phyloP scores from a whole-genome alignment of 2,797 vertebrate genomes.

The Spondyliosoma cantharus region DNA sequence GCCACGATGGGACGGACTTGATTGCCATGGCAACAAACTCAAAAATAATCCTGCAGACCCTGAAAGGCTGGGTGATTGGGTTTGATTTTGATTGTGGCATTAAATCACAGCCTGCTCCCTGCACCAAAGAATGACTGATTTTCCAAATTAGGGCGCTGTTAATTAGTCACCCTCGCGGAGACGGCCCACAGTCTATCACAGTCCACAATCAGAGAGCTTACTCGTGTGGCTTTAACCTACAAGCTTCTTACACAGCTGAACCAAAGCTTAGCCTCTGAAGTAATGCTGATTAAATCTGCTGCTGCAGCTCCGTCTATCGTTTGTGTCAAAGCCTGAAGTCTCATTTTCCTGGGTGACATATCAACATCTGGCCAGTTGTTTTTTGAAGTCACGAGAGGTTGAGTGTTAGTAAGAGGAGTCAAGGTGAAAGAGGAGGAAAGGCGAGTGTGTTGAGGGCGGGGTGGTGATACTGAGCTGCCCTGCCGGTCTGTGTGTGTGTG shows the following conservation, averaged over 20 bases:
- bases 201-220: conserved; percentile 68
- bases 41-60: conserved; percentile 76
- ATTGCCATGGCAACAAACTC: conserved; percentile 77
- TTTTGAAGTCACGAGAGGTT: conserved; percentile 35
- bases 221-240: conserved; percentile 58
- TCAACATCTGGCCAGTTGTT: conserved; percentile 63
- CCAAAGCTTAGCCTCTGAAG: conserved; percentile 61
- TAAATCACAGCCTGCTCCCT: conserved; percentile 63
- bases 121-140: conserved; percentile 66
- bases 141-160: conserved; percentile 64
- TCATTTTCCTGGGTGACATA: conserved; percentile 44
- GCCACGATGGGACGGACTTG: conserved; percentile 57
- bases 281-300: conserved; percentile 67
- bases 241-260: conserved; percentile 69
- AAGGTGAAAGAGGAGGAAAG: conserved; percentile 55
- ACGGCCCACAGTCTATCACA: conserved; percentile 41
- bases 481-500: conserved; percentile 35
- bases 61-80: conserved; percentile 71
- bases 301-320: conserved; percentile 21
- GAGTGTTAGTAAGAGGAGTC: conserved; percentile 25
- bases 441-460: conserved; percentile 19
- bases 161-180: conserved; percentile 71
- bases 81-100: conserved; percentile 75
- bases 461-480: conserved; percentile 40
- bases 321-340: conserved; percentile 31